Evolutionary conservation across 1,140 invertebrate species (phyloP).

Genomic region (Bombus haemorrhoidalis): DNA sequence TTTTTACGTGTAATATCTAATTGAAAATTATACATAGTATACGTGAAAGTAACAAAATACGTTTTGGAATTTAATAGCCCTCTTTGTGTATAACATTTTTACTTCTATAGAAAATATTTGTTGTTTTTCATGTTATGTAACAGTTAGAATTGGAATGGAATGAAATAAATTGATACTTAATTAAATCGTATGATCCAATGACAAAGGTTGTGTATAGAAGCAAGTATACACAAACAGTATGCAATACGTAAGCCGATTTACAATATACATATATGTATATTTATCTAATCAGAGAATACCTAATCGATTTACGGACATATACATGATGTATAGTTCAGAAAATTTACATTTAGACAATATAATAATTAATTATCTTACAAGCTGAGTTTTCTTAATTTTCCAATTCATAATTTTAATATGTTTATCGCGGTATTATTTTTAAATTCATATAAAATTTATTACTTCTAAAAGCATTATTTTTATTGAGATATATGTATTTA

Average conservation of each 20-base stretch:
- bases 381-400: background rate
- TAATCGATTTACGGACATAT: slow-evolving; percentile 21
- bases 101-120: background rate
- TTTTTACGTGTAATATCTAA: too few species aligned
- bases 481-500: background rate
- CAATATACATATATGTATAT: background rate
- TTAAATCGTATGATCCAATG: background rate
- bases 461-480: background rate
- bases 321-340: background rate
- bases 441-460: background rate
- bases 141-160: background rate
- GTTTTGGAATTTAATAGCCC: background rate
- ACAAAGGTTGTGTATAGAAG: background rate
- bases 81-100: background rate
- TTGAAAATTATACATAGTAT: background rate
- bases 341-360: slow-evolving; percentile 6
- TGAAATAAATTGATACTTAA: background rate
- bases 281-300: slow-evolving; percentile 8
- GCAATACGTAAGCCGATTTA: slow-evolving; percentile 18
- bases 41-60: background rate
- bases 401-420: background rate
- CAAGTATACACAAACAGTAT: background rate
- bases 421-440: background rate
- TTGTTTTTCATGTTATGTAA: background rate
- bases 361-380: background rate